These are phyloP conservation scores for Mylabris sibirica DNA, from an alignment of 2,888 invertebrate species.

Conservation along the genomic window DNA sequence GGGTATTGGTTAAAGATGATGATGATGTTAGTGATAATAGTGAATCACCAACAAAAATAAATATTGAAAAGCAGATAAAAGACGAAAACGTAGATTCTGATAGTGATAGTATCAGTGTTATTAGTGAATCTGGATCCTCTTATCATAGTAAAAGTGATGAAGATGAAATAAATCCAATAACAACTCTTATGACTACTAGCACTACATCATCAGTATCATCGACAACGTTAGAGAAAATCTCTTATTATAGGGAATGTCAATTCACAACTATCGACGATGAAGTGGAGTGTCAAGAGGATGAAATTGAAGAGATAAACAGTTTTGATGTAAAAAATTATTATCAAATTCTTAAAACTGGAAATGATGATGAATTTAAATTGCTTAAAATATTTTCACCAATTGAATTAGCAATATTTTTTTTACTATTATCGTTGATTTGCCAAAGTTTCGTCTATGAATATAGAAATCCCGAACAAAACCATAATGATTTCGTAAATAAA, in stretches of 20 bases:
- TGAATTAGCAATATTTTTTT: neutral
- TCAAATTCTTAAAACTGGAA: slow-evolving; percentile 15
- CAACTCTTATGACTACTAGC: neutral
- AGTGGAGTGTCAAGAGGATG: neutral
- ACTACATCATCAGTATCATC: neutral
- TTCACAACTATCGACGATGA: neutral
- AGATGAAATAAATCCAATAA: slow-evolving; percentile 13
- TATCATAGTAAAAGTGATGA: slow-evolving; percentile 24
- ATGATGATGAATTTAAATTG: slow-evolving; percentile 20
- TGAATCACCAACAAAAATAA: neutral
- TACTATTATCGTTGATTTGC: neutral
- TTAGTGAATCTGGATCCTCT: slow-evolving; percentile 29
- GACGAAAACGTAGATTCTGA: slow-evolving; percentile 26
- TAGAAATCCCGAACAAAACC: neutral
- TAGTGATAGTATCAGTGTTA: slow-evolving; percentile 33
- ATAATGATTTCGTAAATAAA: neutral
- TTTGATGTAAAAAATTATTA: neutral
- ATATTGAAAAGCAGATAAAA: slow-evolving; percentile 14
- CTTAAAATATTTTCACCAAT: neutral
- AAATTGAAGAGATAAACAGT: slow-evolving; percentile 17
- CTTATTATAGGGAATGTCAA: neutral
- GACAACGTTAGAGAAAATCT: slow-evolving; percentile 20
- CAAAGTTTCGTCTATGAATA: neutral
- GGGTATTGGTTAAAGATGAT: slow-evolving; percentile 23
- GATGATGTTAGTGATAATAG: slow-evolving; percentile 16